Evolutionary conservation across 1,140 invertebrate genomes (phyloP), one percentile per base, ranked within the genome.

Genomic region (Zaprionus gabonicus): DNA sequence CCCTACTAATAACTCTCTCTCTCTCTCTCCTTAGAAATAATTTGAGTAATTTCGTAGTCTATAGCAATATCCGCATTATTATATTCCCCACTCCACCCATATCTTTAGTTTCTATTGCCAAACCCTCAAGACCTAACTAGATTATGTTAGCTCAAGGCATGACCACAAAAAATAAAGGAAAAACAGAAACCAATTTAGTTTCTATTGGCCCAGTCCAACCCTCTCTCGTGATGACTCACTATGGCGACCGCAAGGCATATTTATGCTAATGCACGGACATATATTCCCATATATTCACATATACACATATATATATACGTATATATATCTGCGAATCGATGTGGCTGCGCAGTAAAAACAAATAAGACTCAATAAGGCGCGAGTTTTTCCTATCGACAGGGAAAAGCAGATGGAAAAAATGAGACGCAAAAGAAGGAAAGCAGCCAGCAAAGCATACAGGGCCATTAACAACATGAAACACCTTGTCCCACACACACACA

Each of bases 381-480:
- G 55, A 41, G 31, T 20, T 60, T 51, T 38, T 27, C 20, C 31
- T 34, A 34, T 34, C 9, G 31, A 34, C 31, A 34, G 31, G 31
- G 3, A 34, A 34, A 34, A 4, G n/a, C 38, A 20, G 15, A 27
- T 46, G 15, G 58, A 17, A 62, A 76, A 65, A 49, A 78, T 79
- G 72, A 76, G 65, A 68, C 46, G 56, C 67, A 81, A 68, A 75
- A 67, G 28, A 69, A 41, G 41, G 58, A 34, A 56, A 31, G 9
- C 12, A 34, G 34, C n/a, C 15, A 56, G 20, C 17, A 60, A 74
- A 74, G 59, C 71, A 65, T 65, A 74, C 25, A 59, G 68, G 28
- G 59, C 71, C 71, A 70, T 75, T 76, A 72, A 76, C 69, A 88
- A 88, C 81, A 90, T 72, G 36, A 74, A 90, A 90, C 76, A 85